phyloP scores from a whole-genome alignment of 1,140 invertebrate species.

The Aphidius gifuensis region DNA sequence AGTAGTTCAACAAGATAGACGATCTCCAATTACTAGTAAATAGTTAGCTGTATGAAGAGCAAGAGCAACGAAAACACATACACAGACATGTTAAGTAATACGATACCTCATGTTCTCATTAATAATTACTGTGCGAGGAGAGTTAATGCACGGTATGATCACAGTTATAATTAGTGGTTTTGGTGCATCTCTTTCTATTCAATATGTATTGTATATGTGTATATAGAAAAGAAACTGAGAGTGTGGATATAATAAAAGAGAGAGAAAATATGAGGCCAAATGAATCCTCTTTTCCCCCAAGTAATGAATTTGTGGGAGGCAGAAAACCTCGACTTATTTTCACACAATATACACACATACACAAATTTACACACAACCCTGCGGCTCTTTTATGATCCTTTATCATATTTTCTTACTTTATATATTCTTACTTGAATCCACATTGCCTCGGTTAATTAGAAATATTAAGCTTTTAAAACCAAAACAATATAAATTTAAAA shows the following conservation, averaged over 20 bases:
- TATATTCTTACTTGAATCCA: too few species aligned
- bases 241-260: background rate
- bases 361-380: too few species aligned
- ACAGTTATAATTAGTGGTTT: slow-evolving; percentile 40
- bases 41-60: slow-evolving; percentile 3
- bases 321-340: background rate
- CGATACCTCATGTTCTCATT: slow-evolving; percentile 38
- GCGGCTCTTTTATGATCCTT: too few species aligned
- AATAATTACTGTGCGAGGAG: slow-evolving; percentile 42
- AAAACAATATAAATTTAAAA: too few species aligned
- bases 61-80: slow-evolving; percentile 14
- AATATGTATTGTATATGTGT: slow-evolving; percentile 2
- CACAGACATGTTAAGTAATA: slow-evolving; percentile 24
- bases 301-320: slow-evolving; percentile 33
- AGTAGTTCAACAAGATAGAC: background rate
- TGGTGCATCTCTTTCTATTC: slow-evolving; percentile 10
- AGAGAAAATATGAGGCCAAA: background rate
- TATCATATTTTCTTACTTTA: too few species aligned
- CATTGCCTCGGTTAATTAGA: too few species aligned
- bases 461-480: too few species aligned
- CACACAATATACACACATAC: too few species aligned
- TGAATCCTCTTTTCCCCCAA: slow-evolving; percentile 1
- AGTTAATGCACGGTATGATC: slow-evolving; percentile 37
- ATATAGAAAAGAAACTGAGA: background rate
- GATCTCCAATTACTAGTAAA: background rate